Conservation (phyloP, 2,888 invertebrate genomes). For the Chrysomela aeneicollis region DNA sequence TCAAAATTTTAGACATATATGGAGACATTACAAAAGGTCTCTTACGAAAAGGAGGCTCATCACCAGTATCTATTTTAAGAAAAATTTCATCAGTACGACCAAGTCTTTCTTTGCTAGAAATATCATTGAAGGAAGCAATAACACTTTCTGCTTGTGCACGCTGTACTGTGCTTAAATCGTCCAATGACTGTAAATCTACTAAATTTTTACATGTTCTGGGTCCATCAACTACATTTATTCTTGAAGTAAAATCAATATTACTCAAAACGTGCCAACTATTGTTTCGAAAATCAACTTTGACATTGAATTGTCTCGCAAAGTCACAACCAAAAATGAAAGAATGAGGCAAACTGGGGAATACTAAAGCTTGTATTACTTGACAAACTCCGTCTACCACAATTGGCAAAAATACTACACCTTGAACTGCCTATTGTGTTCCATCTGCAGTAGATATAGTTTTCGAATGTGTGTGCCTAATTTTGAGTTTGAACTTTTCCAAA, state of each 20-base stretch:
- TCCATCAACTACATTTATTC: neutral
- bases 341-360: conserved; percentile 31
- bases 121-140: conserved; percentile 15
- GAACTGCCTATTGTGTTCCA: conserved; percentile 22
- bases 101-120: conserved; percentile 23
- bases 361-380: conserved; percentile 24
- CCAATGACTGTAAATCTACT: neutral
- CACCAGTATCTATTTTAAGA: conserved; percentile 34
- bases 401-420: conserved; percentile 25
- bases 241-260: neutral
- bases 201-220: neutral
- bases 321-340: conserved; percentile 29
- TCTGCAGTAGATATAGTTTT: conserved; percentile 27
- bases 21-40: conserved; percentile 27
- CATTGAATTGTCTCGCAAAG: conserved; percentile 21
- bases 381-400: conserved; percentile 18
- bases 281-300: conserved; percentile 12
- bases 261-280: conserved; percentile 9
- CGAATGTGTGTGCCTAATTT: neutral
- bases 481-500: conserved; percentile 15
- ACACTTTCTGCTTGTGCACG: conserved; percentile 12
- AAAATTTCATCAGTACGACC: conserved; percentile 32
- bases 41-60: conserved; percentile 28
- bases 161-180: conserved; percentile 12
- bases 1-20: conserved; percentile 25